Conservation (phyloP, 2,888 invertebrate genomes). For the Crematogaster levior region DNA sequence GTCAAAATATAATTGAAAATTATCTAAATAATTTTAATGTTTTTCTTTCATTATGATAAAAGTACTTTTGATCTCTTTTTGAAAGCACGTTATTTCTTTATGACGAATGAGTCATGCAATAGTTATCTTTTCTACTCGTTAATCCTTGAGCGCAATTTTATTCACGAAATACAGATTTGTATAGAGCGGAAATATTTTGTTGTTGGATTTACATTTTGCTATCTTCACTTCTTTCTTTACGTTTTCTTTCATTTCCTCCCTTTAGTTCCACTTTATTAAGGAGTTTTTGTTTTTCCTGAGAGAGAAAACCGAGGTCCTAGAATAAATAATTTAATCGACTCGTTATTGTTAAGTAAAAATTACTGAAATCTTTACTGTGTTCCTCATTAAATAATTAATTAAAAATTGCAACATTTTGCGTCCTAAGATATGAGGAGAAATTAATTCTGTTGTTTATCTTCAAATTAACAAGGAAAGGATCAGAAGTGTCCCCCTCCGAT, state of each 20-base stretch:
- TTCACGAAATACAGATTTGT: not conserved
- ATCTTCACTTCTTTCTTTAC: not conserved
- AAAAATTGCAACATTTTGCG: not conserved
- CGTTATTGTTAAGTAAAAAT: not conserved
- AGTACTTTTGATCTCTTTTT: not conserved
- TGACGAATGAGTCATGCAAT: not conserved
- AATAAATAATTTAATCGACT: slow-evolving; percentile 3
- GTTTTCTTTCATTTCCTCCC: not conserved
- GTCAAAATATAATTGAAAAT: not conserved
- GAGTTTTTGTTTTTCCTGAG: not conserved
- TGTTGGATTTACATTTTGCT: slow-evolving; percentile 1
- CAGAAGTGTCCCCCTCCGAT: too few species aligned
- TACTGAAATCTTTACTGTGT: not conserved
- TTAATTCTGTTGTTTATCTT: not conserved
- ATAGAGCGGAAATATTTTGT: slow-evolving; percentile 1
- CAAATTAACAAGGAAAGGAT: too few species aligned
- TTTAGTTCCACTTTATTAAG: not conserved
- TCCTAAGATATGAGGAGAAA: not conserved
- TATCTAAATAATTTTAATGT: not conserved
- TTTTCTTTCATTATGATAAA: not conserved
- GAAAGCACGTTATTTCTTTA: not conserved
- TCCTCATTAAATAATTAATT: not conserved
- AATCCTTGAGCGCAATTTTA: not conserved
- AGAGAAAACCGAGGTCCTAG: not conserved
- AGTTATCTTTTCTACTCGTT: not conserved